phyloP scores from a whole-genome alignment of 2,113 vertebrate genomes.

The Ivindomyrus marchei region DNA sequence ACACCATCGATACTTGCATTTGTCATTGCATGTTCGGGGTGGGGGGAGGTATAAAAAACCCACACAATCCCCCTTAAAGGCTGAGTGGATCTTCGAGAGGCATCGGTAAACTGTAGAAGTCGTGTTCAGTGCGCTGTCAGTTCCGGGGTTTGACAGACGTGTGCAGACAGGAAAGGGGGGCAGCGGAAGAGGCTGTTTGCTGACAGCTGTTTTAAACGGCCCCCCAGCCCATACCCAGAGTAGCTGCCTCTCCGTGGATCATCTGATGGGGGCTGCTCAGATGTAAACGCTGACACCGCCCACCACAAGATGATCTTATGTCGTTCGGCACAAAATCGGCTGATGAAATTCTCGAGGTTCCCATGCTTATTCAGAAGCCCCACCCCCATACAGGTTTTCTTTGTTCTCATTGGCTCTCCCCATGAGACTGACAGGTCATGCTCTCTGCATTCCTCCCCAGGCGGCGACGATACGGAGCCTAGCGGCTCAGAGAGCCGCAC shows the following conservation, averaged over 20 bases:
- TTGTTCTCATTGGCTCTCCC: neutral
- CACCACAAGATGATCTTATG: neutral
- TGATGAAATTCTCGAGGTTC: neutral
- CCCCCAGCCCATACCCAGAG: constrained; percentile 30
- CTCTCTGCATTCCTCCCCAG: constrained; percentile 44
- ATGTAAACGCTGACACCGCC: neutral
- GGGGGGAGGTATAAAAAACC: neutral
- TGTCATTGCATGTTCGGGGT: constrained; percentile 29
- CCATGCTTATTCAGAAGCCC: neutral
- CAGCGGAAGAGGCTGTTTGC: constrained; percentile 43
- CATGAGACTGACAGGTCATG: neutral
- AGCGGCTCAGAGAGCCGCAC: constrained; percentile 75
- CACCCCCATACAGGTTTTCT: neutral
- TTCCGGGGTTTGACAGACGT: constrained; percentile 46
- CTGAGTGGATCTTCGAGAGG: constrained; percentile 16
- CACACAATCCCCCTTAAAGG: neutral
- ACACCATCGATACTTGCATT: constrained; percentile 5
- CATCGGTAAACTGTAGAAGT: constrained; percentile 25
- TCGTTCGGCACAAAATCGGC: neutral
- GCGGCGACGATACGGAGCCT: constrained; percentile 73
- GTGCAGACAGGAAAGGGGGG: constrained; percentile 44
- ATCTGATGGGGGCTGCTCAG: neutral
- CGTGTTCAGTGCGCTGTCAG: constrained; percentile 37
- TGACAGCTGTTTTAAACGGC: constrained; percentile 54
- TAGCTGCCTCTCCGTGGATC: neutral